Base-by-base conservation (phyloP, 2,888 invertebrate genomes). In the Noctua comes region DNA sequence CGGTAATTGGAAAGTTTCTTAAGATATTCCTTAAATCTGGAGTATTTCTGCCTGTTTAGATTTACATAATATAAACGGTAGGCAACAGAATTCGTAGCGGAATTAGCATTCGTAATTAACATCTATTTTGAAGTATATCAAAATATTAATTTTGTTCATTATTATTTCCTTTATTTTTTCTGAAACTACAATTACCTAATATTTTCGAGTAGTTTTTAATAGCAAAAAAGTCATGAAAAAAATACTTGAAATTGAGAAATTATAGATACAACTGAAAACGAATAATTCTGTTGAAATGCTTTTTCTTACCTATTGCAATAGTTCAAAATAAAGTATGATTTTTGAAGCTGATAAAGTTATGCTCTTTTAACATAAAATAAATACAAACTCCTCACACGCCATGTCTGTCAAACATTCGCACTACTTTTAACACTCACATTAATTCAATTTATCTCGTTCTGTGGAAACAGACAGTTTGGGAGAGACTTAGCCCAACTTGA, bases 381-480 rank as follows among this genome's bases (percentile, higher is more conserved):
- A n/a, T n/a, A n/a, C n/a, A n/a, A n/a, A n/a, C n/a, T n/a, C n/a
- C n/a, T n/a, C n/a, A n/a, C n/a, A n/a, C n/a, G n/a, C n/a, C n/a
- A 16, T 4, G 31, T 18, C 36, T 51, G 57, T 82, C 64, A 73
- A 78, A 69, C 74, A 79, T 80, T 81, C 70, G 74, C 64, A 83
- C 72, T 79, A 83, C 80, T 87, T 89, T 88, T 90, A 83, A 51
- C 88, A 86, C 86, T 87, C 85, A 90, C 87, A 91, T 91, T 93
- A 93, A 94, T 93, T 92, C 86, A 92, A 93, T 93, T 93, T 93
- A 91, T 93, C 91, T 91, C 88, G 88, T 91, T 93, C 87, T 86
- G 89, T 87, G 87, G 86, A 86, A 91, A 91, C 90, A 90, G 90
- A 90, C 91, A 89, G 89, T 92, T 90, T 88, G 84, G 83, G 89